Base-by-base conservation (phyloP, 37 sponge, comb jelly and placozoan species). In the Aplysina aerophoba region DNA sequence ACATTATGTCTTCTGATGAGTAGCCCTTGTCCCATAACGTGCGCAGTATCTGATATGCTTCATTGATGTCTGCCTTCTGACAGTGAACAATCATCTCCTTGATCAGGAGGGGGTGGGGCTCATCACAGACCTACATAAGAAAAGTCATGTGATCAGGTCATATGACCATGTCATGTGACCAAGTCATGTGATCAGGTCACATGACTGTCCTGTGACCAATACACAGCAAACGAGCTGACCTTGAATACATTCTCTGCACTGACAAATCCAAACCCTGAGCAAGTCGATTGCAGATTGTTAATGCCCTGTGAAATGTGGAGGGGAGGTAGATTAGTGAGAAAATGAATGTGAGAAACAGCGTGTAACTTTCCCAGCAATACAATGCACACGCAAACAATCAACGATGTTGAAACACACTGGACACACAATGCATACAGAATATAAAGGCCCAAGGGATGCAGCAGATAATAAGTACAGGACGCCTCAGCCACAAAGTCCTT, bases 191-290 rank as follows among this genome's bases (percentile, higher is more conserved):
- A 28, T 4, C 12, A 28, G 11, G 64, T 63, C 5, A n/a, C n/a
- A n/a, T n/a, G n/a, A n/a, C n/a, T n/a, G n/a, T n/a, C n/a, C n/a
- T n/a, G n/a, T n/a, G n/a, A n/a, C n/a, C n/a, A n/a, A n/a, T n/a
- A n/a, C n/a, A n/a, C n/a, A 63, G 64, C 24, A 63, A 63, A 28
- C 12, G 11, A 5, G 65, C 84, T 59, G 14, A 97, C 96, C 90
- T 99, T 99, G 91, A 99, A 99, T 17, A 99, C 99, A 75, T 99
- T 97, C 50, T 91, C 94, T 27, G 96, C 77, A 83, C 92, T 99
- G 53, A 99, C 93, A 75, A 87, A 88, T 0, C 96, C 91, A 88
- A 97, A 99, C 25, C 99, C 99, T 64, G 92, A 84, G 66, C 72
- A 77, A 15, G 99, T 96, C 2, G 95, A 96, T 68, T 98, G 96